Evolutionary conservation across 2,113 vertebrate species (phyloP).

Genomic region (Heterotilapia buettikoferi): DNA sequence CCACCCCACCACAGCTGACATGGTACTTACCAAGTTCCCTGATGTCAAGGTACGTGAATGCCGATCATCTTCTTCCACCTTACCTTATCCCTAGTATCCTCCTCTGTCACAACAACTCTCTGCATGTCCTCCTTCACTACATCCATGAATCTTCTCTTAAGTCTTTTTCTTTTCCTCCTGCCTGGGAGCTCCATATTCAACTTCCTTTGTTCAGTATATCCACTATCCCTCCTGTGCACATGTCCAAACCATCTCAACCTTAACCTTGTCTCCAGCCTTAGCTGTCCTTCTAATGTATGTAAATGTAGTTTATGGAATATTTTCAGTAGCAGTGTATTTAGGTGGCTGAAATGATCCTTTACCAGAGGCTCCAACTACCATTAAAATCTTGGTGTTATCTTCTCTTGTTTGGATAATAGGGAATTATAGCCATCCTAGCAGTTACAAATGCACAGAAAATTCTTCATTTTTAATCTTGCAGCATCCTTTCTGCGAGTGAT

Average conservation of each 20-base stretch:
- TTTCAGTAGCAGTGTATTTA: neutral
- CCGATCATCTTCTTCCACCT: neutral
- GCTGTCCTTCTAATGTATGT: neutral
- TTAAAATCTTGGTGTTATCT: neutral
- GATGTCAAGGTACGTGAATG: constrained; percentile 76
- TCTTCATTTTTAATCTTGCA: neutral
- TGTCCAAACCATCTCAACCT: neutral
- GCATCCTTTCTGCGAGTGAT: neutral
- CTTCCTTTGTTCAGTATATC: neutral
- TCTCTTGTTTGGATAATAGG: neutral
- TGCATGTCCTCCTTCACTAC: neutral
- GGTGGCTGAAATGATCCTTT: neutral
- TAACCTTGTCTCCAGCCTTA: neutral
- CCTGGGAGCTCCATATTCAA: neutral
- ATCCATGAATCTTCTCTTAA: neutral
- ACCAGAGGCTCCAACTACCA: neutral
- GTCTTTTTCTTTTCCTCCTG: neutral
- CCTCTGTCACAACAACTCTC: neutral
- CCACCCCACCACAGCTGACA: constrained; percentile 87
- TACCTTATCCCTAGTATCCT: neutral
- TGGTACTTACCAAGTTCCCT: constrained; percentile 89
- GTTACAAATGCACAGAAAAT: neutral
- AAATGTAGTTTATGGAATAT: neutral
- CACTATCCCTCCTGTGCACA: neutral
- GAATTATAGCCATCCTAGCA: neutral